phyloP scores from a whole-genome alignment of 1,140 invertebrate species.

The Drosophila varians region DNA sequence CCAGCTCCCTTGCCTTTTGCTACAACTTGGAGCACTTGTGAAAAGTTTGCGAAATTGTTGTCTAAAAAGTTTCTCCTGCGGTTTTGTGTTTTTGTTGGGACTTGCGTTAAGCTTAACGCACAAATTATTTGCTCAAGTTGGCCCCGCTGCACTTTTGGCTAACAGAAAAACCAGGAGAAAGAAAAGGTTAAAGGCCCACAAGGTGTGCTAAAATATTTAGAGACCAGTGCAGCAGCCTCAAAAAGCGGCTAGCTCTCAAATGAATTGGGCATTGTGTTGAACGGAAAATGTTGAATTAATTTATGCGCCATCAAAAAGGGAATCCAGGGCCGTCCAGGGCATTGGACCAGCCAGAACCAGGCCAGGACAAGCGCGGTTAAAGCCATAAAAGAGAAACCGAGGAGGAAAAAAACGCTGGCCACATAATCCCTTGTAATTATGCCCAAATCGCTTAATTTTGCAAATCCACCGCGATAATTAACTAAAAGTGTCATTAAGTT shows the following conservation, averaged over 20 bases:
- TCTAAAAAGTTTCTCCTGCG: constrained; percentile 73
- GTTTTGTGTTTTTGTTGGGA: constrained; percentile 47
- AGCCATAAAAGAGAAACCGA: constrained; percentile 5
- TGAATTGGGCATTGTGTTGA: constrained; percentile 39
- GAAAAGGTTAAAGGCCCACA: constrained; percentile 29
- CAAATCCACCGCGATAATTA: constrained; percentile 82
- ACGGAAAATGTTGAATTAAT: constrained; percentile 27
- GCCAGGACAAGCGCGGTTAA: constrained; percentile 6
- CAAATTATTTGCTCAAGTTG: constrained; percentile 75
- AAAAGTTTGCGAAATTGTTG: constrained; percentile 79
- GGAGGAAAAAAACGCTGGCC: constrained; percentile 22
- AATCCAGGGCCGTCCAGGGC: constrained; percentile 11
- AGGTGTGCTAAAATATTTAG: constrained; percentile 43
- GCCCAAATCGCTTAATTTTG: constrained; percentile 80
- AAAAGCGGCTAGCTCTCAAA: constrained; percentile 30
- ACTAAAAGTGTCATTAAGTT: constrained; percentile 82
- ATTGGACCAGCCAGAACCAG: too few relatives aligned
- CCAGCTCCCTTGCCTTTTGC: not conserved
- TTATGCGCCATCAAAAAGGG: constrained; percentile 30
- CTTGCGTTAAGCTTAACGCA: constrained; percentile 74
- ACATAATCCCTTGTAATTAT: constrained; percentile 76
- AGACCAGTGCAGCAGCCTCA: not conserved
- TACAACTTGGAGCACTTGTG: constrained; percentile 64
- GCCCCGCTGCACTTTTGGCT: constrained; percentile 32
- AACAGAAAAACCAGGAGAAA: not conserved